Evolutionary conservation across 2,888 invertebrate species (phyloP), one percentile per base, ranked within the genome.

Genomic region (Lasioglossum lativentre): DNA sequence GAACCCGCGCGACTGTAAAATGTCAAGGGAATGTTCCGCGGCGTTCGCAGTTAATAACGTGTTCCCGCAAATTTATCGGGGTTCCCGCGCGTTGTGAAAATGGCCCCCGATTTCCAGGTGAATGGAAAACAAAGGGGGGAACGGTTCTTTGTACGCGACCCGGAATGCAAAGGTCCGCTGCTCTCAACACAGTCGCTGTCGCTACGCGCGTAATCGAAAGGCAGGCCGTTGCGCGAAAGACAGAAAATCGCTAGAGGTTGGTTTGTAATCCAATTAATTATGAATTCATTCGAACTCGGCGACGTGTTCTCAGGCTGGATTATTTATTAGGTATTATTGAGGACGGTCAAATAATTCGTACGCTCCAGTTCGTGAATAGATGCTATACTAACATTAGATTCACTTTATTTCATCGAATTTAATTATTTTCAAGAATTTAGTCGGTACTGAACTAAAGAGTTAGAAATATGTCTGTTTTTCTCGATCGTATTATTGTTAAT

Each of bases 21-120:
- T 74, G 76, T 70, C 63, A 70, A 75, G 79, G 27, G 78, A 83
- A 72, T n/a, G 70, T 40, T 70, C n/a, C 40, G 40, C 40, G 10
- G 30, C n/a, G 75, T 34, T 73, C 78, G 66, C 84, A 56, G 76
- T 84, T 83, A 85, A 83, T 75, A 85, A 83, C 75, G 78, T 75
- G 40, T 78, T 30, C 63, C 30, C 63, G 52, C 38, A 38, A 80
- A 83, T 80, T 80, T 80, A 80, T 38, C 70, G 38, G n/a, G 56
- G 16, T 56, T 30, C 59, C 42, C 2, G 19, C 14, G 16, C 34
- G 42, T 45, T 5, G 40, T 42, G 75, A 74, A 83, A 38, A 68
- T 52, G 38, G 27, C 56, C 38, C 42, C 38, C 23, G 59, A 82
- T 71, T 74, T 75, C 72, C 45, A 59, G 56, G 8, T 6, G 30